These are phyloP conservation scores for Phyllostomus discolor DNA, from an alignment of 2,113 vertebrate genomes.

Conservation along the genomic window DNA sequence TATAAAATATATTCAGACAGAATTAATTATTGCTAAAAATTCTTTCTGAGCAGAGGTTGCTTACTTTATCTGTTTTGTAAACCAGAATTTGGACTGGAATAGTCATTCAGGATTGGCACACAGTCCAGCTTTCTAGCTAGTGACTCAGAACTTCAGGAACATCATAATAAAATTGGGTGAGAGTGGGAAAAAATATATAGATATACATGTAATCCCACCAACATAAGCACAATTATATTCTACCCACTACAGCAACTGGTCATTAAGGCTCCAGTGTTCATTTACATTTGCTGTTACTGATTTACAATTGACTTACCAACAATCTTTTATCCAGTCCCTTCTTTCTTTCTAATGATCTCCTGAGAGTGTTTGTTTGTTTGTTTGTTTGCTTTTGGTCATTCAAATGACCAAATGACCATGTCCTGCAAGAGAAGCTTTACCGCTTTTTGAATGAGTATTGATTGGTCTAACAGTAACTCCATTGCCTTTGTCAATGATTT, in stretches of 20 bases:
- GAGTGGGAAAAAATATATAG: neutral
- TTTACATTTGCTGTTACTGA: neutral
- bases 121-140: neutral
- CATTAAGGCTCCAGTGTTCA: neutral
- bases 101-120: neutral
- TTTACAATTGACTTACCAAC: neutral
- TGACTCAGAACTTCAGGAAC: neutral
- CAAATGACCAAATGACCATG: neutral
- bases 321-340: neutral
- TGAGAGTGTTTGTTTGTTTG: neutral
- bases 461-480: neutral
- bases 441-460: neutral
- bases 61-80: neutral
- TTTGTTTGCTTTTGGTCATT: neutral
- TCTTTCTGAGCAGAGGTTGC: neutral
- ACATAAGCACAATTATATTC: neutral
- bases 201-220: neutral
- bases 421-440: neutral
- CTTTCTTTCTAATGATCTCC: neutral
- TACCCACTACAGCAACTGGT: neutral
- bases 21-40: neutral
- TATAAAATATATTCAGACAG: neutral
- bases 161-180: neutral
- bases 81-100: neutral
- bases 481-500: neutral